A percentile compares a stretch with the other conserved stretches of the same genome.
These are phyloP conservation scores for Montipora capitata DNA, from an alignment of 92 coral and sea anemone species.

Conservation along the genomic window DNA sequence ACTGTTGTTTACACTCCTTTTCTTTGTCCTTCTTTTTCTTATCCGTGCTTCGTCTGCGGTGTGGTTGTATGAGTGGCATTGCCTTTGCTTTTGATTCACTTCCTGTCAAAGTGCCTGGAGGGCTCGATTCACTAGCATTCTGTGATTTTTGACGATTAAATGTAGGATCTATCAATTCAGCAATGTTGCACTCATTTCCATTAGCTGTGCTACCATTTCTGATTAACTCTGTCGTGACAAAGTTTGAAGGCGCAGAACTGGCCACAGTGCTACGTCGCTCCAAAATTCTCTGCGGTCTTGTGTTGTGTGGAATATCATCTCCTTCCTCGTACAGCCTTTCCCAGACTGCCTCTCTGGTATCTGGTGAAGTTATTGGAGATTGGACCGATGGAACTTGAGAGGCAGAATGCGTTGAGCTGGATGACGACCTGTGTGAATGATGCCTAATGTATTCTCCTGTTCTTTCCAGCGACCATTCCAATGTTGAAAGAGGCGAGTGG, in stretches of 20 bases:
- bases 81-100: conserved; percentile 75
- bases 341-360: conserved; percentile 85
- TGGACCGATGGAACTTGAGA: conserved; percentile 53
- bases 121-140: conserved; percentile 32
- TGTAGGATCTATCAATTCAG: conserved; percentile 96
- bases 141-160: conserved; percentile 77
- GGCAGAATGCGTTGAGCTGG: conserved; percentile 81
- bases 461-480: conserved; percentile 72
- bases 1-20: conserved; percentile 86
- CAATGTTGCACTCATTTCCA: conserved; percentile 82
- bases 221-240: conserved; percentile 54
- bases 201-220: conserved; percentile 22
- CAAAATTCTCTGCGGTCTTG: conserved; percentile 60
- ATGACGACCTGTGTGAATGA: conserved; percentile 47
- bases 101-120: conserved; percentile 51
- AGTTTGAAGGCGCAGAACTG: conserved; percentile 65
- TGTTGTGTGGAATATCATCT: conserved; percentile 43
- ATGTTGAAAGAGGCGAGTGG: conserved; percentile 76
- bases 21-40: conserved; percentile 83
- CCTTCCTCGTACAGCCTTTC: conserved; percentile 87
- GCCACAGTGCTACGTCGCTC: conserved; percentile 75
- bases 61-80: conserved; percentile 92
- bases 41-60: conserved; percentile 85
- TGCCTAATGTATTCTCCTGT: conserved; percentile 24
- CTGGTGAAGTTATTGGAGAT: conserved; percentile 62